These are phyloP conservation scores for Drosophila rhopaloa DNA, from an alignment of 1,140 invertebrate species.

Conservation along the genomic window DNA sequence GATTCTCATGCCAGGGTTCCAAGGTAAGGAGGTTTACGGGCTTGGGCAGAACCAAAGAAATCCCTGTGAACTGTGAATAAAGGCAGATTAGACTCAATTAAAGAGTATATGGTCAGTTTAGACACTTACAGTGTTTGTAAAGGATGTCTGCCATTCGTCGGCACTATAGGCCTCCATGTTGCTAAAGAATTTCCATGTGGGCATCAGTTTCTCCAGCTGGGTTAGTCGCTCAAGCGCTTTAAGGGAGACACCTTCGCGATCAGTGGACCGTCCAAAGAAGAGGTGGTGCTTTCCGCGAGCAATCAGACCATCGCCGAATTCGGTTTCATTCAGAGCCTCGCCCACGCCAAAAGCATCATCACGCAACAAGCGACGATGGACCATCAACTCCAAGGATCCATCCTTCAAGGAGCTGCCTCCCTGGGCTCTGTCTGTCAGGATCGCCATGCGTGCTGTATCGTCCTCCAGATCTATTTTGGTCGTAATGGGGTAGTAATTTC, in stretches of 20 bases:
- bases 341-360: constrained; percentile 98
- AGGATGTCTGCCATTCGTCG: constrained; percentile 58
- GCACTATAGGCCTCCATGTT: constrained; percentile 52
- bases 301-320: constrained; percentile 90
- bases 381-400: constrained; percentile 92
- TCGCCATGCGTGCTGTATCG: constrained; percentile 86
- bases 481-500: constrained; percentile 98
- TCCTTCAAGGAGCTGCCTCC: constrained; percentile 93
- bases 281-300: constrained; percentile 90
- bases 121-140: constrained; percentile 62
- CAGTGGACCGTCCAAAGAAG: constrained; percentile 86
- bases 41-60: constrained; percentile 87
- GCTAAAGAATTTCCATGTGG: constrained; percentile 80
- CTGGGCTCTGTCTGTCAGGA: constrained; percentile 94
- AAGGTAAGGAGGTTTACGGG: constrained; percentile 94
- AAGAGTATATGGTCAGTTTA: neutral
- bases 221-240: constrained; percentile 61
- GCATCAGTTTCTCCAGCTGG: constrained; percentile 68
- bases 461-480: constrained; percentile 90
- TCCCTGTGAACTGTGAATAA: constrained; percentile 67
- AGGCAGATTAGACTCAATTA: neutral
- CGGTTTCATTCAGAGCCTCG: constrained; percentile 96
- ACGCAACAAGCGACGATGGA: constrained; percentile 92
- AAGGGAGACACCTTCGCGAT: constrained; percentile 63
- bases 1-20: constrained; percentile 91